These are phyloP conservation scores for Choristoneura fumiferana DNA, from an alignment of 1,140 invertebrate genomes.

Conservation along the genomic window DNA sequence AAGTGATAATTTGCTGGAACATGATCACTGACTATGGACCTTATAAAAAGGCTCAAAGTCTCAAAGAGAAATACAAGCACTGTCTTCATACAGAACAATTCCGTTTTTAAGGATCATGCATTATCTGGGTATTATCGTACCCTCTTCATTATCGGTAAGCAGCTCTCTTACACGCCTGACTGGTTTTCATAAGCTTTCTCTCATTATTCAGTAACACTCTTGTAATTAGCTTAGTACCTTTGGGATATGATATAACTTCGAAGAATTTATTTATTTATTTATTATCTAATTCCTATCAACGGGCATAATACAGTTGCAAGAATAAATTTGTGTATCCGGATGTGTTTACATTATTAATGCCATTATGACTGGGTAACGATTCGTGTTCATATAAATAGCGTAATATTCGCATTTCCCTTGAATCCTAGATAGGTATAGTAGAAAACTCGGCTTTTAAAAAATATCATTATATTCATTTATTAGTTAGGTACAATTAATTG, in stretches of 20 bases:
- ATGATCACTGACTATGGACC: too few species aligned
- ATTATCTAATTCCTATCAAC: conserved; percentile 73
- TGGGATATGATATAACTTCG: too few species aligned
- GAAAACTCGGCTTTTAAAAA: conserved; percentile 54
- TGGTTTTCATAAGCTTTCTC: neutral
- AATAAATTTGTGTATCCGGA: conserved; percentile 60
- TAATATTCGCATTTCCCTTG: conserved; percentile 30
- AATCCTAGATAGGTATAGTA: conserved; percentile 30
- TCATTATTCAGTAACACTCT: too few species aligned
- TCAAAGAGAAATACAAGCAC: too few species aligned
- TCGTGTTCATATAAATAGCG: conserved; percentile 37
- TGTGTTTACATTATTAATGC: conserved; percentile 50
- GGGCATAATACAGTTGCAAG: conserved; percentile 73
- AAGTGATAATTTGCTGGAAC: too few species aligned
- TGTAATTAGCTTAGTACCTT: too few species aligned
- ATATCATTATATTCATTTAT: conserved; percentile 34
- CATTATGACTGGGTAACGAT: conserved; percentile 41
- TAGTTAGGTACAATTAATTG: too few species aligned
- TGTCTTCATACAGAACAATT: too few species aligned
- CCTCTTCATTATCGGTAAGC: neutral
- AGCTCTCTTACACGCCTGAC: neutral
- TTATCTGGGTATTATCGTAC: neutral
- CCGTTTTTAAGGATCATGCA: too few species aligned
- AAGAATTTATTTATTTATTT: conserved; percentile 47
- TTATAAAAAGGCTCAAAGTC: too few species aligned